phyloP scores from a whole-genome alignment of 2,797 vertebrate species.

The Sphaeramia orbicularis region DNA sequence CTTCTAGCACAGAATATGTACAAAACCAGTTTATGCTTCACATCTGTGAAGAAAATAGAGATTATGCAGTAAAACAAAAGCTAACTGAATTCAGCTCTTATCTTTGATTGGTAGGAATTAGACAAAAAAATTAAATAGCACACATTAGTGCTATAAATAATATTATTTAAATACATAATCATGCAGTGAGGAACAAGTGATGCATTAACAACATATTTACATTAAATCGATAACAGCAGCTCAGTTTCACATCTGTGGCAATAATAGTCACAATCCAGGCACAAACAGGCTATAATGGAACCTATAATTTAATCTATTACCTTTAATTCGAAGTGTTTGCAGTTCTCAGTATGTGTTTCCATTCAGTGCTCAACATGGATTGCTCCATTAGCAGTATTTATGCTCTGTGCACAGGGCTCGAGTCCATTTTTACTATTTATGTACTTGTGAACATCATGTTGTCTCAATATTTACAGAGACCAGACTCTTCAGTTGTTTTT shows the following conservation, averaged over 20 bases:
- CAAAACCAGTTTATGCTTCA: too few relatives aligned
- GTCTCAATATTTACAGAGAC: background rate
- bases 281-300: slow-evolving; percentile 1
- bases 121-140: slow-evolving; percentile 30
- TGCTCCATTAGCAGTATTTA: slow-evolving; percentile 1
- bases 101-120: slow-evolving; percentile 23
- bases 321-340: background rate
- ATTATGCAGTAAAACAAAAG: background rate
- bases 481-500: slow-evolving; percentile 4
- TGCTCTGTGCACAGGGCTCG: slow-evolving; percentile 1
- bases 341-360: background rate
- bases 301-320: slow-evolving; percentile 1
- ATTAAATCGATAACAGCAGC: slow-evolving; percentile 19
- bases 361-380: background rate
- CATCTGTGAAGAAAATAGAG: too few relatives aligned
- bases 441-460: background rate
- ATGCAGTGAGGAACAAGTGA: slow-evolving; percentile 26
- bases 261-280: slow-evolving; percentile 25
- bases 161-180: slow-evolving; percentile 42
- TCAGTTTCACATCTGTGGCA: background rate
- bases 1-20: too few relatives aligned
- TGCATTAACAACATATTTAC: slow-evolving; percentile 39
- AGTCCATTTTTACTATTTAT: background rate
- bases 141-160: slow-evolving; percentile 35
- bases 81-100: background rate